Base-by-base conservation (phyloP, 2,797 vertebrate genomes). In the Naso thynnoides region DNA sequence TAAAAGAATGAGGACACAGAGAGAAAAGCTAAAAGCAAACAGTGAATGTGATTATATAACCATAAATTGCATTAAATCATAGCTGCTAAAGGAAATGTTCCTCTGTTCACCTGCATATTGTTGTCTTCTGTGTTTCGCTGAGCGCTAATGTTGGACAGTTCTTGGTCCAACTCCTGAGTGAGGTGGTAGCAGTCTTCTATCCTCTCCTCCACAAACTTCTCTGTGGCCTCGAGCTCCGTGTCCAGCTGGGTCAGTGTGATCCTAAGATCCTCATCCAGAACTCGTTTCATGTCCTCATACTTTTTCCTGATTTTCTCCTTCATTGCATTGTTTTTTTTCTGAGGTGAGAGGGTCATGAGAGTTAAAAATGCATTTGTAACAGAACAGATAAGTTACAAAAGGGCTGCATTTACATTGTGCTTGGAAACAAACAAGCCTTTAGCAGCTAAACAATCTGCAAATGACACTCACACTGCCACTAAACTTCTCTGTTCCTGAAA, bases 231-330 rank as follows among this genome's bases (percentile, higher is more conserved):
- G 0, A 53, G 23, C 76, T 93, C 90, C 5, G 70, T 74, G 77
- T 93, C 90, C 69, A 93, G 71, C 59, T 91, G 91, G 41, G 79
- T 78, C 75, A 93, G 44, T 0, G 91, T 92, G 70, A 93, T 90
- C 33, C 52, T 58, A 23, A 93, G 73, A 70, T 92, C 91, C 73
- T 93, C 87, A 5, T 93, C 91, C 73, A 93, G 76, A 33, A 93
- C 82, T 21, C 81, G 81, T 70, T 86, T 91, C 89, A 92, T 91
- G 2, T 92, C 86, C 39, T 87, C 87, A 0, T 93, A 89, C 71
- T 90, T 93, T 54, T 84, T 89, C 42, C 21, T 85, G 33, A 93
- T 88, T 70, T 86, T 88, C 48, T 93, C 87, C 72, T 91, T 94
- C 47, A 88, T 24, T 6, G 57, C 4, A 1, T 78, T 44, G 8